phyloP scores from a whole-genome alignment of 2,888 invertebrate genomes.

The Spilarctia lutea region DNA sequence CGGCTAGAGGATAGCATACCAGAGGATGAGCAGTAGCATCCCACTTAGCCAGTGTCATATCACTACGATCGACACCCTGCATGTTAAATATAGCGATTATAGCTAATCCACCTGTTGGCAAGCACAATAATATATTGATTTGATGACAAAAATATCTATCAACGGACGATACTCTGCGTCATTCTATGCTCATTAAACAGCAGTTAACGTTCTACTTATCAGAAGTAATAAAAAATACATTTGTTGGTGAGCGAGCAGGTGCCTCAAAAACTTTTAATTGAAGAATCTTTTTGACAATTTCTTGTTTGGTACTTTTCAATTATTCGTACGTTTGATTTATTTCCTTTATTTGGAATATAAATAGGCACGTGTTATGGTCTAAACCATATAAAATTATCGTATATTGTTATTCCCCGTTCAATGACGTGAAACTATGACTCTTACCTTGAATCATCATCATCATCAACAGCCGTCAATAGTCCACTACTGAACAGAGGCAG shows the following conservation, averaged over 20 bases:
- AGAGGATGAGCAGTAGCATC: too few species aligned
- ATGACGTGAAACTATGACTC: too few species aligned
- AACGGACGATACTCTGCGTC: not conserved
- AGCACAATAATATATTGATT: not conserved
- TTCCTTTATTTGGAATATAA: not conserved
- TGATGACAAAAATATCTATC: not conserved
- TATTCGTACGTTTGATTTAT: not conserved
- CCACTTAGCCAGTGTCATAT: not conserved
- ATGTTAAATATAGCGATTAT: too few species aligned
- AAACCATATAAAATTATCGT: too few species aligned
- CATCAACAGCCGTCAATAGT: too few species aligned
- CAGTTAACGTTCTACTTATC: not conserved
- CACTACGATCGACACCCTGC: too few species aligned
- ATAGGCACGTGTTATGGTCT: too few species aligned
- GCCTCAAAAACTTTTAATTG: slow-evolving; percentile 37
- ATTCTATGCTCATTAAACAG: not conserved
- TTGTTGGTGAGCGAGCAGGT: slow-evolving; percentile 27
- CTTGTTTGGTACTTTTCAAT: slow-evolving; percentile 28
- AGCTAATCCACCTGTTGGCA: too few species aligned
- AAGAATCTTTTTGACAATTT: slow-evolving; percentile 30
- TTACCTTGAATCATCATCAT: too few species aligned
- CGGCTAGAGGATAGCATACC: too few species aligned
- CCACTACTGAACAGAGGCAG: too few species aligned
- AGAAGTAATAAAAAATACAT: slow-evolving; percentile 30
- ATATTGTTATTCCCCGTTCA: too few species aligned